A percentile compares a stretch with the other conserved stretches of the same genome.
Evolutionary conservation across 2,888 invertebrate genomes (phyloP).

Genomic region (Penaeus monodon): DNA sequence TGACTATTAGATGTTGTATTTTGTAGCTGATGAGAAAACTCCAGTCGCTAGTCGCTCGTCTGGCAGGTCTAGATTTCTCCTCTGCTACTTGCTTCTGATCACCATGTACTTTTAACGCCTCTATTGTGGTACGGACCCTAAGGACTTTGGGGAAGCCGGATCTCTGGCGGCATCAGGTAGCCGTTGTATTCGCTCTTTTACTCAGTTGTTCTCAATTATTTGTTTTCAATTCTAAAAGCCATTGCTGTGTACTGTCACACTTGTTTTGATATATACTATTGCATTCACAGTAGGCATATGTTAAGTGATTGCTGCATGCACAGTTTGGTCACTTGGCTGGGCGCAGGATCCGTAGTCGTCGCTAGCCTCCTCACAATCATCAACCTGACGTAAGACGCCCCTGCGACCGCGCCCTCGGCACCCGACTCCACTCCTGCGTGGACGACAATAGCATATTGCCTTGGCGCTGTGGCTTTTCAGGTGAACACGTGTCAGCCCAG

Average conservation of each 20-base stretch:
- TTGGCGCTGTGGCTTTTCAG: conserved; percentile 60
- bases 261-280: too few species aligned
- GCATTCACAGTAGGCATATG: too few species aligned
- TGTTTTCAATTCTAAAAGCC: too few species aligned
- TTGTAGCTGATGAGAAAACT: conserved; percentile 82
- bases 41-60: conserved; percentile 81
- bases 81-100: conserved; percentile 86
- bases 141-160: conserved; percentile 87
- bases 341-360: conserved; percentile 37
- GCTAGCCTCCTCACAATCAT: conserved; percentile 34
- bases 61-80: conserved; percentile 78
- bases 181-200: neutral
- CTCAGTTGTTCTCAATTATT: too few species aligned
- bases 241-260: too few species aligned
- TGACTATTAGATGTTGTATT: too few species aligned
- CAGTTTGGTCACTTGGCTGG: conserved; percentile 60
- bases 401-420: neutral
- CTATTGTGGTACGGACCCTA: conserved; percentile 89
- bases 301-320: neutral
- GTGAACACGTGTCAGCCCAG: neutral
- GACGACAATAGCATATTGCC: conserved; percentile 50
- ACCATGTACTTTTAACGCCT: conserved; percentile 82
- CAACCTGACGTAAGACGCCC: conserved; percentile 29
- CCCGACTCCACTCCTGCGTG: conserved; percentile 26
- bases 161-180: neutral